Conservation (phyloP, 2,797 vertebrate species). For the Myiotriccus ornatus region DNA sequence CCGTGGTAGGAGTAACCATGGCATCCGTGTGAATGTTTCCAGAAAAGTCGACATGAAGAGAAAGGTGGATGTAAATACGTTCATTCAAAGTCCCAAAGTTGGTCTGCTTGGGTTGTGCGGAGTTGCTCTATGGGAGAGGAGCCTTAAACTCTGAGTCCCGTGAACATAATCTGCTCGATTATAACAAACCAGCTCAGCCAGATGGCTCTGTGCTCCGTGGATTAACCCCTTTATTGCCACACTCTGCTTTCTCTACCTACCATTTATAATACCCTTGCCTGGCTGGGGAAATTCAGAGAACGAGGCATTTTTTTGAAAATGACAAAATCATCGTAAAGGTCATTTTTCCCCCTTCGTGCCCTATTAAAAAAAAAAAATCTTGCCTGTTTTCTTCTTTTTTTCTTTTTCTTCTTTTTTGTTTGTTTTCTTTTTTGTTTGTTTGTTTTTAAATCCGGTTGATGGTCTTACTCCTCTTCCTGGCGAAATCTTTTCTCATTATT, state of each 20-base stretch:
- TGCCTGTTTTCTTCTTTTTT: background rate
- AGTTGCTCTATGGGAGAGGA: slow-evolving; percentile 76
- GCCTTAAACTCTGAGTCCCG: slow-evolving; percentile 79
- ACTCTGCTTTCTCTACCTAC: slow-evolving; percentile 23
- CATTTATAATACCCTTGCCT: slow-evolving; percentile 8
- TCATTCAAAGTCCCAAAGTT: slow-evolving; percentile 77
- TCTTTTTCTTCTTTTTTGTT: background rate
- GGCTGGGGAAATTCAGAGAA: background rate
- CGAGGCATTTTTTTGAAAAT: background rate
- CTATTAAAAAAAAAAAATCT: background rate
- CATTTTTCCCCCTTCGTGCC: background rate
- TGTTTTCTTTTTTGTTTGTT: no score
- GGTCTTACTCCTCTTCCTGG: background rate
- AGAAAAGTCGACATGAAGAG: slow-evolving; percentile 83
- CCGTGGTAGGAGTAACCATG: slow-evolving; percentile 84
- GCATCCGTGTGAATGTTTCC: slow-evolving; percentile 80
- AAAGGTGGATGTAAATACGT: slow-evolving; percentile 73
- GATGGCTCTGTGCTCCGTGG: slow-evolving; percentile 81
- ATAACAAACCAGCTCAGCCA: slow-evolving; percentile 85
- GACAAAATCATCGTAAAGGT: background rate
- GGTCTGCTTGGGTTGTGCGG: slow-evolving; percentile 62
- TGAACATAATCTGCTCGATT: slow-evolving; percentile 84
- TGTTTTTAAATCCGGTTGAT: background rate
- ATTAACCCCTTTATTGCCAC: slow-evolving; percentile 80
- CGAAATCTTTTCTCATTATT: background rate